Percentiles rank a stretch among this genome's conserved stretches.
Conservation (phyloP, 2,113 vertebrate species). For the Catagonus wagneri region DNA sequence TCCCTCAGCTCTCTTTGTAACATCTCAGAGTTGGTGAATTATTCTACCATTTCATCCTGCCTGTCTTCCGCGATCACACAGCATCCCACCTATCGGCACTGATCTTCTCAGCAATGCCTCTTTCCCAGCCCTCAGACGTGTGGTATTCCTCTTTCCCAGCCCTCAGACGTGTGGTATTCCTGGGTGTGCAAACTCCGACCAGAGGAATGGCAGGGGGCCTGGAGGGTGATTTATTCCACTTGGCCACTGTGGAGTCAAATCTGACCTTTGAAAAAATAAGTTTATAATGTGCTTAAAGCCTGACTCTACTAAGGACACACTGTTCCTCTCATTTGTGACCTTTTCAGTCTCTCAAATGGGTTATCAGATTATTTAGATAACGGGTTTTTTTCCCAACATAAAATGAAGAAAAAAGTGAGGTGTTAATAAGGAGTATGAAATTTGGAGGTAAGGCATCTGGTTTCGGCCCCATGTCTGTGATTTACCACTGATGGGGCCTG, state of each 20-base stretch:
- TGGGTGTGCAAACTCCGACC: not conserved
- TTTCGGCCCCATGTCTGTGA: not conserved
- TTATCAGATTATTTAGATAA: slow-evolving; percentile 29
- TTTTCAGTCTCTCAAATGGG: slow-evolving; percentile 10
- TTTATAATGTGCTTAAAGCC: not conserved
- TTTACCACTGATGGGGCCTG: not conserved
- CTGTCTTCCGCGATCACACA: not conserved
- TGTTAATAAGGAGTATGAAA: not conserved
- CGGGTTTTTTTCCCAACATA: not conserved
- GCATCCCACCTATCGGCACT: fast-evolving
- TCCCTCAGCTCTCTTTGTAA: not conserved
- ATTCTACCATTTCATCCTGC: fast-evolving
- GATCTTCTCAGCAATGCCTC: not conserved
- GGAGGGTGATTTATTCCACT: not conserved
- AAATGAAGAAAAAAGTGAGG: not conserved
- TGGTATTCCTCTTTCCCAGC: not conserved
- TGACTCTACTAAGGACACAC: not conserved
- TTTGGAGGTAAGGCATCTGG: not conserved
- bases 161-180: not conserved
- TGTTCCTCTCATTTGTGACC: not conserved
- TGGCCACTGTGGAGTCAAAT: slow-evolving; percentile 3
- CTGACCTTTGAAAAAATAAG: slow-evolving; percentile 54
- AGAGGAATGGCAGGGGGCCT: not conserved
- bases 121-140: not conserved
- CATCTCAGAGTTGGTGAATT: not conserved